Evolutionary conservation across 64 coral and sea anemone genomes (phyloP).

Genomic region (Pocillopora verrucosa): DNA sequence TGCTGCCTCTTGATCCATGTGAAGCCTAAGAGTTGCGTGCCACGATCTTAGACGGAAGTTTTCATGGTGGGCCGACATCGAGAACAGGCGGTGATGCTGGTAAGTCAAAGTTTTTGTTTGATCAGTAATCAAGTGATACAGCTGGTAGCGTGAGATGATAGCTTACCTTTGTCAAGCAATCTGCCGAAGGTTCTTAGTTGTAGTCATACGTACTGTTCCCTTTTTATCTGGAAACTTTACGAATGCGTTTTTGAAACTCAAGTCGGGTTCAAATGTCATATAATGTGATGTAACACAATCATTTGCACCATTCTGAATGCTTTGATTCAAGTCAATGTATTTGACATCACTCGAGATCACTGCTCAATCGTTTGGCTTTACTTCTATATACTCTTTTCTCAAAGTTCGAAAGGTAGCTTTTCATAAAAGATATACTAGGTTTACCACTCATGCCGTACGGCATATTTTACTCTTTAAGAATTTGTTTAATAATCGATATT

Average conservation of each 20-base stretch:
- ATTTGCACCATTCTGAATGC: background rate
- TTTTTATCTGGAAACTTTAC: too few relatives aligned
- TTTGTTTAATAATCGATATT: too few relatives aligned
- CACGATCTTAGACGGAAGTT: background rate
- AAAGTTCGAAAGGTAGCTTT: too few relatives aligned
- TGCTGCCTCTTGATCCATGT: background rate
- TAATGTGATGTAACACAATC: background rate
- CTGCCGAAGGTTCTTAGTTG: background rate
- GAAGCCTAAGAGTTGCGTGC: conserved; percentile 18
- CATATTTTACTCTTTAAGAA: too few relatives aligned
- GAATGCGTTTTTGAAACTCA: background rate
- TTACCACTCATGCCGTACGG: too few relatives aligned
- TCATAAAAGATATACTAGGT: too few relatives aligned
- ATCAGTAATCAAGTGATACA: background rate
- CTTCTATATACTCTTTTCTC: too few relatives aligned
- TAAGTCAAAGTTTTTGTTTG: background rate
- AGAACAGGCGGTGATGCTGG: conserved; percentile 44
- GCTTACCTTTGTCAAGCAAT: background rate
- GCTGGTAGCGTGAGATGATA: background rate
- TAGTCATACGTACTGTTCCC: background rate
- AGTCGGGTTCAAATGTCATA: conserved; percentile 6
- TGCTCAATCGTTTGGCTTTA: too few relatives aligned
- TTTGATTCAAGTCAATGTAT: background rate
- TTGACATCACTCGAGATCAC: too few relatives aligned
- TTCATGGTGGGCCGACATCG: conserved; percentile 33